A percentile compares a stretch with the other conserved stretches of the same genome.
phyloP scores from a whole-genome alignment of 2,797 vertebrate genomes.

The Acanthopagrus latus region DNA sequence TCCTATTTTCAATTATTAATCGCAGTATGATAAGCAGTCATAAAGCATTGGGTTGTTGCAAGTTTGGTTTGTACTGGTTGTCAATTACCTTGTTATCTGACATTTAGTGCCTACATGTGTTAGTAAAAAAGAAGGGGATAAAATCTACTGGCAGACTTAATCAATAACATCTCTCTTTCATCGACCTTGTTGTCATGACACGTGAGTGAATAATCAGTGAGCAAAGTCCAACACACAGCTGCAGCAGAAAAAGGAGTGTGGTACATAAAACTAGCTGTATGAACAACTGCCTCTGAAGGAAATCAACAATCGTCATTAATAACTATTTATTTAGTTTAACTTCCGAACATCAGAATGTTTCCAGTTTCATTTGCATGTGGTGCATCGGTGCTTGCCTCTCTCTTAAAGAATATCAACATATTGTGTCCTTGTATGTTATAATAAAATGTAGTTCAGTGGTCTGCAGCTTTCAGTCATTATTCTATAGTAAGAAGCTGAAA shows the following conservation, averaged over 20 bases:
- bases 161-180: neutral
- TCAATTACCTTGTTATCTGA: neutral
- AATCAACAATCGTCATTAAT: neutral
- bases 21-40: neutral
- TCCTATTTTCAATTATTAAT: neutral
- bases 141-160: neutral
- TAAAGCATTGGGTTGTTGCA: neutral
- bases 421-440: neutral
- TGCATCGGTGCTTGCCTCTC: neutral
- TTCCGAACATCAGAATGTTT: neutral
- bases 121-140: neutral
- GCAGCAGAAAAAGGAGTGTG: neutral
- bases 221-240: conserved; percentile 22
- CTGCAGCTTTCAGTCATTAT: neutral
- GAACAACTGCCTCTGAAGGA: neutral
- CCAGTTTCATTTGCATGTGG: neutral
- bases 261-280: neutral
- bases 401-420: neutral
- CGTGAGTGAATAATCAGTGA: neutral
- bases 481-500: conserved; percentile 7
- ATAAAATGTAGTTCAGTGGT: neutral
- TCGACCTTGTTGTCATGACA: neutral
- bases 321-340: neutral
- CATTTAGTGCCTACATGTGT: neutral
- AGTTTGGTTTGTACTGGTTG: neutral